These are phyloP conservation scores for Hystrix brachyura DNA, from an alignment of 2,113 vertebrate genomes.

Conservation along the genomic window DNA sequence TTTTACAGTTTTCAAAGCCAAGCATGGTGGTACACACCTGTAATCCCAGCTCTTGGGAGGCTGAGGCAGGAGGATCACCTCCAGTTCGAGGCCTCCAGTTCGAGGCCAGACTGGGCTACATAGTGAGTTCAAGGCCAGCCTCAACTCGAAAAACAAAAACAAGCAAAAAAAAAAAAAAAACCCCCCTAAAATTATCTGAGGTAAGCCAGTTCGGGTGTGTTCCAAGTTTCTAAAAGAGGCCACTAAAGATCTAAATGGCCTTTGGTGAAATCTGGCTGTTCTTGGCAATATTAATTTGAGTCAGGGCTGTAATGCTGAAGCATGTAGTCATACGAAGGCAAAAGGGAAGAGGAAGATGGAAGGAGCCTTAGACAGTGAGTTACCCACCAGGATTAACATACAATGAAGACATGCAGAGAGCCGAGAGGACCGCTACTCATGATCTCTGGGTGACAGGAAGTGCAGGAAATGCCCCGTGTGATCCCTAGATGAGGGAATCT, in stretches of 20 bases:
- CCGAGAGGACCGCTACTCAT: not conserved
- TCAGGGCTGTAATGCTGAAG: not conserved
- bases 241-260: not conserved
- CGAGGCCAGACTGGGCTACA: too few species aligned
- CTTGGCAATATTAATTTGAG: not conserved
- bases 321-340: not conserved
- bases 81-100: too few species aligned
- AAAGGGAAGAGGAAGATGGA: not conserved
- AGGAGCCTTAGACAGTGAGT: not conserved
- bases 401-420: not conserved
- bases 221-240: not conserved
- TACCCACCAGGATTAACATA: not conserved
- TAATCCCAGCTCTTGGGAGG: too few species aligned
- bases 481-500: not conserved
- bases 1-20: not conserved
- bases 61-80: too few species aligned
- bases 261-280: not conserved
- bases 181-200: too few species aligned
- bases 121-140: too few species aligned
- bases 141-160: too few species aligned
- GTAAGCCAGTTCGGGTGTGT: not conserved
- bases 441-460: not conserved
- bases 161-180: too few species aligned
- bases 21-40: too few species aligned
- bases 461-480: not conserved